Evolutionary conservation across 2,113 vertebrate species (phyloP).

Genomic region (Nibea coibor): DNA sequence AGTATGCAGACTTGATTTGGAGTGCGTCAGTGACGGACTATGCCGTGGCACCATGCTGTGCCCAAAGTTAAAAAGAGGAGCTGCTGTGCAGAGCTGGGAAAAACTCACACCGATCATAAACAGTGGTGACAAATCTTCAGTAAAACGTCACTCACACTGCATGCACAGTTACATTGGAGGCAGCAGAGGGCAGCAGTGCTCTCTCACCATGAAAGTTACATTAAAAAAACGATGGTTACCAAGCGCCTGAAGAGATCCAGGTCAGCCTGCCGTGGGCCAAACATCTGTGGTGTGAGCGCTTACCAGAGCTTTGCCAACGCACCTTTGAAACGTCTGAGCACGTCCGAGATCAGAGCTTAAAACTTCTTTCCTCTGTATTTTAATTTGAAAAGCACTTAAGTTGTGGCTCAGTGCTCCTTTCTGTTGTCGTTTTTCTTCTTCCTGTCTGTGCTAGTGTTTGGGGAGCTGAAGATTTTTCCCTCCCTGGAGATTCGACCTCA

Average conservation of each 20-base stretch:
- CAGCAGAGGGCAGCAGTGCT: slow-evolving; percentile 73
- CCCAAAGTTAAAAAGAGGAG: background rate
- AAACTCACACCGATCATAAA: background rate
- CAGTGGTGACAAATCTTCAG: background rate
- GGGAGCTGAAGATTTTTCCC: slow-evolving; percentile 19
- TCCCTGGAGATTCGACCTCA: slow-evolving; percentile 46
- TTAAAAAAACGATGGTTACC: background rate
- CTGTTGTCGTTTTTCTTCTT: slow-evolving; percentile 35
- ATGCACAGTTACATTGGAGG: background rate
- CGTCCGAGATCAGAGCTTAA: slow-evolving; percentile 1
- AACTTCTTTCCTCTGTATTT: slow-evolving; percentile 27
- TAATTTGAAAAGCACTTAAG: slow-evolving; percentile 68
- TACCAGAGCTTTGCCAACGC: slow-evolving; percentile 52
- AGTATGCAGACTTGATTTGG: background rate
- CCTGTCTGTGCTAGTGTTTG: slow-evolving; percentile 46
- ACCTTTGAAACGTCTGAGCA: slow-evolving; percentile 34
- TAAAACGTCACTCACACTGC: too few relatives aligned
- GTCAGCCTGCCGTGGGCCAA: background rate
- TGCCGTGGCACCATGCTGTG: background rate
- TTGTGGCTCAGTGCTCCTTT: slow-evolving; percentile 51
- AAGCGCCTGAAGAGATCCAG: background rate
- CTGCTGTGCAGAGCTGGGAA: background rate
- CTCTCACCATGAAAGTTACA: background rate
- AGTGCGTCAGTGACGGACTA: background rate
- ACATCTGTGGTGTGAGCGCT: background rate